Conservation (phyloP, 2,113 vertebrate genomes). For the Microcebus tavaratra region DNA sequence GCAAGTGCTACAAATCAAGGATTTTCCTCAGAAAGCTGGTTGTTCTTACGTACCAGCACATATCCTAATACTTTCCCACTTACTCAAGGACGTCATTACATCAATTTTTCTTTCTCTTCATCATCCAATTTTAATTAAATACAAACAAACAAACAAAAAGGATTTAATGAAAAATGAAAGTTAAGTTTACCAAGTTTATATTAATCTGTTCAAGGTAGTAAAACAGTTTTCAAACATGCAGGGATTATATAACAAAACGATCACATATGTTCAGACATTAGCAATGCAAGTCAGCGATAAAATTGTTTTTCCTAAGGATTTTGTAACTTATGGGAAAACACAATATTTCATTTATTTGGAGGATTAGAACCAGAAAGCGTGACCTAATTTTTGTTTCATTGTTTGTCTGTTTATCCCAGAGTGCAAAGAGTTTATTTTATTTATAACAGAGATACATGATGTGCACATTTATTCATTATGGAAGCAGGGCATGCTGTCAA, state of each 20-base stretch:
- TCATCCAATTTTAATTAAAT: neutral
- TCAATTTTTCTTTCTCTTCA: neutral
- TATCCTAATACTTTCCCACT: neutral
- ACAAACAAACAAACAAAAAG: neutral
- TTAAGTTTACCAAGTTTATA: neutral
- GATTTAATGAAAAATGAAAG: neutral
- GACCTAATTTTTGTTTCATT: neutral
- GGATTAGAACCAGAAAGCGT: neutral
- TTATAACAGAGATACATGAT: neutral
- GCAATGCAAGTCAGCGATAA: neutral
- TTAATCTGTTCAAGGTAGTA: constrained; percentile 1
- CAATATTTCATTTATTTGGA: neutral
- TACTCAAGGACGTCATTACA: neutral
- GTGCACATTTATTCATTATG: neutral
- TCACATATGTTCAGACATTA: neutral
- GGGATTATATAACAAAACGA: neutral
- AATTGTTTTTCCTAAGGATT: neutral
- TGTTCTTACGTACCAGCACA: neutral
- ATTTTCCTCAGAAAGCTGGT: neutral
- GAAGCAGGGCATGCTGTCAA: neutral
- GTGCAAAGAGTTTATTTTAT: neutral
- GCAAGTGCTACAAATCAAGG: neutral
- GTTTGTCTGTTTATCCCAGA: neutral
- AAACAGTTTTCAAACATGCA: neutral
- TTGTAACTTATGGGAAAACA: neutral